These are phyloP conservation scores for Megalonaias nervosa DNA, from an alignment of 1,140 invertebrate genomes.

Conservation along the genomic window DNA sequence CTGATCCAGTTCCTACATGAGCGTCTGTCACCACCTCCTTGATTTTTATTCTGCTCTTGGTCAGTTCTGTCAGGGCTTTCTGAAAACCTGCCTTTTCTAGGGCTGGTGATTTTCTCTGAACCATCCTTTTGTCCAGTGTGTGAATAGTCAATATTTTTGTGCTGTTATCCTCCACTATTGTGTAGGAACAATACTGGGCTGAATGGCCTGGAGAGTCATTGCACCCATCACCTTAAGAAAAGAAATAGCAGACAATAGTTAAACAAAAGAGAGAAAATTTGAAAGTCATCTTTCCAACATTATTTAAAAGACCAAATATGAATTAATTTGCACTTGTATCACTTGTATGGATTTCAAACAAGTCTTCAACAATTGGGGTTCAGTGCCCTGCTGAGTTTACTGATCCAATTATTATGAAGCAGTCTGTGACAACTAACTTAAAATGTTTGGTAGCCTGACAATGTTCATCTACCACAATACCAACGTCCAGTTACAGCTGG, in stretches of 20 bases:
- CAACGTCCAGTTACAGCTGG: no score
- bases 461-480: no score
- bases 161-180: conserved; percentile 28
- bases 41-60: conserved; percentile 1
- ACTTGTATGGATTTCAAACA: no score
- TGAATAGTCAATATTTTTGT: conserved; percentile 22
- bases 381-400: no score
- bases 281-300: no score
- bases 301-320: no score
- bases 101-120: conserved; percentile 13
- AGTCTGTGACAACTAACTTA: no score
- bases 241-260: not conserved
- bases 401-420: no score
- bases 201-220: conserved; percentile 30
- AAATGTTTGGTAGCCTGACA: no score
- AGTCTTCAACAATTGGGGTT: no score
- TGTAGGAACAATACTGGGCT: conserved; percentile 36
- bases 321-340: no score
- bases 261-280: no score
- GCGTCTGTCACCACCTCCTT: conserved; percentile 24
- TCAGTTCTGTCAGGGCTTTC: not conserved
- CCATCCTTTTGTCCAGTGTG: conserved; percentile 25
- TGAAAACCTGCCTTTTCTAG: conserved; percentile 37
- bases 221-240: conserved; percentile 31
- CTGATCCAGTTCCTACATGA: conserved; percentile 10